phyloP scores from a whole-genome alignment of 2,797 vertebrate species.

The Myotis vivesi region DNA sequence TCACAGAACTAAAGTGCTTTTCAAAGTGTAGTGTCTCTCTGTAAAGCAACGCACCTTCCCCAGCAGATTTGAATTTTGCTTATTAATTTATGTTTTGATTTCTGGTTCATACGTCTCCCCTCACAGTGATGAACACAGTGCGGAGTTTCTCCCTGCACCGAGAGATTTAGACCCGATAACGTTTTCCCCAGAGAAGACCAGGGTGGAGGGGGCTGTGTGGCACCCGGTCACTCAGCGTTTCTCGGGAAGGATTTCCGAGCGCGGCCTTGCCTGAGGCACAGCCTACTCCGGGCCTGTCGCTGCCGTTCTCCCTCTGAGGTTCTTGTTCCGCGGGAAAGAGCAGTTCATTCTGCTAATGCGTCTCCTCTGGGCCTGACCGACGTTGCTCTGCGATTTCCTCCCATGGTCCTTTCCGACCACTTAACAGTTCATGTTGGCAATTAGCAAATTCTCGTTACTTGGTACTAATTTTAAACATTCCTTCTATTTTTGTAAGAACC shows the following conservation, averaged over 20 bases:
- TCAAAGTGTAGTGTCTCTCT: neutral
- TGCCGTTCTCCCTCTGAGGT: neutral
- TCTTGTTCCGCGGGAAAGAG: conserved; percentile 61
- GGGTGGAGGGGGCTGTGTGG: neutral
- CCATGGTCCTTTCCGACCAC: conserved; percentile 75
- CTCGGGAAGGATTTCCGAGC: neutral
- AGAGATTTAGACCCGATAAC: neutral
- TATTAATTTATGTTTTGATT: neutral
- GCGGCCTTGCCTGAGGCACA: neutral
- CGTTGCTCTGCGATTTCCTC: conserved; percentile 77
- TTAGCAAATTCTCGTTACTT: conserved; percentile 80
- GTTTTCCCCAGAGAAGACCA: neutral
- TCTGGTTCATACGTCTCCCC: neutral
- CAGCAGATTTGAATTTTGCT: accelerated
- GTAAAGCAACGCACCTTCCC: neutral
- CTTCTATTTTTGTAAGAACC: conserved; percentile 59
- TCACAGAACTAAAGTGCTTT: neutral
- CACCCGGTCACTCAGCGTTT: neutral
- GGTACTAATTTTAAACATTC: conserved; percentile 64
- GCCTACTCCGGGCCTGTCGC: conserved; percentile 49
- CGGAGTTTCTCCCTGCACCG: neutral
- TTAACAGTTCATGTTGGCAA: conserved; percentile 80
- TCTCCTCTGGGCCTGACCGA: conserved; percentile 66
- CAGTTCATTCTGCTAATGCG: conserved; percentile 59
- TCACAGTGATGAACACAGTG: too few relatives aligned